These are phyloP conservation scores for Phenganax marumi DNA, from an alignment of 92 coral and sea anemone species.

Conservation along the genomic window DNA sequence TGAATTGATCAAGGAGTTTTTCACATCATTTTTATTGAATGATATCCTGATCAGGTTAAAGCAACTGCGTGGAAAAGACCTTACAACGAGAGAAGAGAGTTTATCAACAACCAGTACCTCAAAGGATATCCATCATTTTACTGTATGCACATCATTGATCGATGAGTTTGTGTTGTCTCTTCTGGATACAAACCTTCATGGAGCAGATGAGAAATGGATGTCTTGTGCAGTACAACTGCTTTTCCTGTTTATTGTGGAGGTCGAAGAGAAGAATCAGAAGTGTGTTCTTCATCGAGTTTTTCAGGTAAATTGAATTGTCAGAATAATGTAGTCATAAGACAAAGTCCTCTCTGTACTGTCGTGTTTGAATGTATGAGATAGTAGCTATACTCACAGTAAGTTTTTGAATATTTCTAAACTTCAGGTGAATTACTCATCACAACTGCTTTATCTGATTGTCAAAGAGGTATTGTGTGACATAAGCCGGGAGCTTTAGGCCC, in stretches of 20 bases:
- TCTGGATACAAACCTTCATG: conserved; percentile 2
- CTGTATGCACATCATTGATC: conserved; percentile 50
- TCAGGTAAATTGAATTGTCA: background rate
- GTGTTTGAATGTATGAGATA: background rate
- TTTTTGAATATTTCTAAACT: background rate
- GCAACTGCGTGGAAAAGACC: background rate
- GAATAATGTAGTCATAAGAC: background rate
- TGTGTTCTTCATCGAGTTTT: conserved; percentile 5
- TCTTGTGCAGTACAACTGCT: conserved; percentile 11
- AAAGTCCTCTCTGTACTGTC: too few relatives aligned
- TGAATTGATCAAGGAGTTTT: conserved; percentile 62
- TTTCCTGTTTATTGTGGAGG: conserved; percentile 5
- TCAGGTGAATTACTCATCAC: conserved; percentile 28
- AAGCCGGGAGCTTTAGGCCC: background rate
- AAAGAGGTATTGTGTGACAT: conserved; percentile 28
- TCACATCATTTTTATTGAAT: conserved; percentile 56
- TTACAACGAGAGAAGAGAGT: too few relatives aligned
- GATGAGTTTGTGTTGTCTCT: conserved; percentile 53
- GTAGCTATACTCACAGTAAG: background rate
- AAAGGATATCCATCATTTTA: background rate
- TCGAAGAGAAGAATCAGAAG: conserved; percentile 12
- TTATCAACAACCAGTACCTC: background rate
- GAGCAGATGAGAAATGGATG: conserved; percentile 7
- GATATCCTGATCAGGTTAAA: conserved; percentile 41
- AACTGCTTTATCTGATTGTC: conserved; percentile 24